phyloP scores from a whole-genome alignment of 2,113 vertebrate genomes.

The Puffinus mauretanicus region DNA sequence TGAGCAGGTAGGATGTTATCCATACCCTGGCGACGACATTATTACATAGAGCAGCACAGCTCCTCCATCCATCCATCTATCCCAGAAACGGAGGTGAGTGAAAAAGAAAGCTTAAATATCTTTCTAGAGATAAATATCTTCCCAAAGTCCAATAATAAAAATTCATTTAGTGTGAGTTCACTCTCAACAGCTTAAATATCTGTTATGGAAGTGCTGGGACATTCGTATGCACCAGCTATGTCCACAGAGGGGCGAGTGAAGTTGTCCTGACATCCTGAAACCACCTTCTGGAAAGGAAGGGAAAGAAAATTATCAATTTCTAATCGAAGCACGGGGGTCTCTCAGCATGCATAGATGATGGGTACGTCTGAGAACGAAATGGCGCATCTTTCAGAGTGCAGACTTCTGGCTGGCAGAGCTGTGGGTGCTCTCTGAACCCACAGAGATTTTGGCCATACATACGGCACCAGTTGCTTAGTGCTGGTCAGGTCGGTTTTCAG shows the following conservation, averaged over 20 bases:
- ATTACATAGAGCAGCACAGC: neutral
- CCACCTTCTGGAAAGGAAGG: neutral
- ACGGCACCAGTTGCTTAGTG: neutral
- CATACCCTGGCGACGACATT: neutral
- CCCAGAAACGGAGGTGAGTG: neutral
- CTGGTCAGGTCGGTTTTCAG: neutral
- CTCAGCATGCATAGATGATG: neutral
- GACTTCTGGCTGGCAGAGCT: neutral
- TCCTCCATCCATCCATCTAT: neutral
- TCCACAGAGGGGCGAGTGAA: neutral
- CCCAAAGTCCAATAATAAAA: neutral
- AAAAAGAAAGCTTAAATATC: neutral
- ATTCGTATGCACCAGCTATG: neutral
- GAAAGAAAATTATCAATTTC: neutral
- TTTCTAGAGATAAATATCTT: neutral
- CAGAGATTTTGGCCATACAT: neutral
- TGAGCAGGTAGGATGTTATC: neutral
- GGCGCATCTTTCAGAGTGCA: neutral
- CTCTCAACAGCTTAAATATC: neutral
- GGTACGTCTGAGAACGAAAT: neutral
- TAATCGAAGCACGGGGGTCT: neutral
- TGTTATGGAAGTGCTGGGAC: neutral
- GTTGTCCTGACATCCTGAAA: neutral
- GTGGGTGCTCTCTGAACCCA: neutral
- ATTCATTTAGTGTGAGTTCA: neutral